These are phyloP conservation scores for Lucilia cuprina DNA, from an alignment of 1,140 invertebrate species.

Conservation along the genomic window DNA sequence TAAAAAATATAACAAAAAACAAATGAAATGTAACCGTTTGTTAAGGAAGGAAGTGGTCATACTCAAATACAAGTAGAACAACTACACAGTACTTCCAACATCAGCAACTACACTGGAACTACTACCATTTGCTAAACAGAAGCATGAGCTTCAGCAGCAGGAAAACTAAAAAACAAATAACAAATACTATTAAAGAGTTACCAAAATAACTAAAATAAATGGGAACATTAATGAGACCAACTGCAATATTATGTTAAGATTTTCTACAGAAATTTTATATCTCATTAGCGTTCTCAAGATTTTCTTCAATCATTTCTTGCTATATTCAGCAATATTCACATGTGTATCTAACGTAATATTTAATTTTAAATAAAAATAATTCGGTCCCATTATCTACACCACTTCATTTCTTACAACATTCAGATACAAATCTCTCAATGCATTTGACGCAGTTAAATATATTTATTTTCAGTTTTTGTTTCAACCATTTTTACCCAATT, in stretches of 20 bases:
- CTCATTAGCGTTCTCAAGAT: too few species aligned
- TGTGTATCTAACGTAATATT: too few species aligned
- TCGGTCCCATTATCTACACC: not conserved
- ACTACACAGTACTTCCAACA: not conserved
- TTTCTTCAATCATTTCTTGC: too few species aligned
- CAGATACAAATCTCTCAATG: not conserved
- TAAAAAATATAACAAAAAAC: not conserved
- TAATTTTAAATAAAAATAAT: too few species aligned
- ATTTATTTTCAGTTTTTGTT: not conserved
- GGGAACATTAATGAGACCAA: not conserved
- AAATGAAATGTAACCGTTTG: constrained; percentile 17
- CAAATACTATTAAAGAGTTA: constrained; percentile 8
- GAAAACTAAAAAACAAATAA: not conserved
- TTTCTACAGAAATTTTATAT: too few species aligned
- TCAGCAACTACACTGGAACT: not conserved
- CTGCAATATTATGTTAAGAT: not conserved
- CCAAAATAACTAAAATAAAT: not conserved
- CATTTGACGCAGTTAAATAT: constrained; percentile 3
- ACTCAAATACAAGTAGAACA: not conserved
- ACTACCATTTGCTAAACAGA: not conserved
- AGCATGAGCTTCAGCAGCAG: not conserved
- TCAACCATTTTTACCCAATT: not conserved
- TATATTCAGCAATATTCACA: too few species aligned
- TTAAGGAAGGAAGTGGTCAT: not conserved
- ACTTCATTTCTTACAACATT: not conserved